Evolutionary conservation across 2,888 invertebrate species (phyloP).

Genomic region (Drosophila algonquin): DNA sequence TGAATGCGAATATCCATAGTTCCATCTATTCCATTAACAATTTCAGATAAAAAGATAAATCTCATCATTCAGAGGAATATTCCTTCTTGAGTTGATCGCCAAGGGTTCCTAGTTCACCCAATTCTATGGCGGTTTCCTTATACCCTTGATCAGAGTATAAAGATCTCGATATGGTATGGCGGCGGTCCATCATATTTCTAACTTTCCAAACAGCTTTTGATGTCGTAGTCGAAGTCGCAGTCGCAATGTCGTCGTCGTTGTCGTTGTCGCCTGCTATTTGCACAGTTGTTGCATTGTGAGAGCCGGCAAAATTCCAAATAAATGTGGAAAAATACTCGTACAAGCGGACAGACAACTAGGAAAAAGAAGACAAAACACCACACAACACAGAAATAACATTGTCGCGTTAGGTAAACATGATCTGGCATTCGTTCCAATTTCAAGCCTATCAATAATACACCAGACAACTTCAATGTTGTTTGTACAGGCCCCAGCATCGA

Average conservation of each 20-base stretch:
- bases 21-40: too few relatives aligned
- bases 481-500: constrained; percentile 61
- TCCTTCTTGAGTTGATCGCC: too few relatives aligned
- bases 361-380: constrained; percentile 18
- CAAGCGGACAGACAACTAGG: constrained; percentile 50
- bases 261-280: constrained; percentile 76
- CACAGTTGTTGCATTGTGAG: constrained; percentile 76
- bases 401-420: constrained; percentile 77
- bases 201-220: constrained; percentile 76
- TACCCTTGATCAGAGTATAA: constrained; percentile 17
- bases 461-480: constrained; percentile 66
- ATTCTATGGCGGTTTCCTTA: not conserved
- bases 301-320: constrained; percentile 65
- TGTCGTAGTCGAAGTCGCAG: constrained; percentile 31
- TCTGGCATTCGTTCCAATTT: constrained; percentile 78
- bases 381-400: constrained; percentile 58
- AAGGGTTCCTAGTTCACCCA: not conserved
- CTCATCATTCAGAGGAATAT: not conserved
- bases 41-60: not conserved
- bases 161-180: constrained; percentile 38
- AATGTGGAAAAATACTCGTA: constrained; percentile 56
- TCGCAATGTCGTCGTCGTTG: constrained; percentile 26
- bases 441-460: constrained; percentile 53
- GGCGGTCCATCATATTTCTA: constrained; percentile 62
- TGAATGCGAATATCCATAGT: not conserved